phyloP scores from a whole-genome alignment of 2,113 vertebrate species.

The Tonatia bakeri region DNA sequence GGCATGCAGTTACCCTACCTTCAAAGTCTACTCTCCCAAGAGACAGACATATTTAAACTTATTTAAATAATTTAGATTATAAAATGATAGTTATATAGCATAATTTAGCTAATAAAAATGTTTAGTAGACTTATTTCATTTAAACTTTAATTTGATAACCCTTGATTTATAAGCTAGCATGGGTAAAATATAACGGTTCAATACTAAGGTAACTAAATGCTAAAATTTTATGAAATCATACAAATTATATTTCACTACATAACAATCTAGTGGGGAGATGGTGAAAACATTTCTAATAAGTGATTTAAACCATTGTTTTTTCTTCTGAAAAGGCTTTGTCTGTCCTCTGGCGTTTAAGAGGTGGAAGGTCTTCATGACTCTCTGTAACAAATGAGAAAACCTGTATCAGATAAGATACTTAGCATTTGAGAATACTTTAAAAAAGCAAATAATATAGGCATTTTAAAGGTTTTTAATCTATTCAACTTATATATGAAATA shows the following conservation, averaged over 20 bases:
- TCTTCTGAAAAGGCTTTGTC: conserved; percentile 61
- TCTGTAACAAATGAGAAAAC: conserved; percentile 78
- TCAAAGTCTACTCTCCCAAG: conserved; percentile 15
- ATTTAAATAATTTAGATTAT: neutral
- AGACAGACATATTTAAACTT: neutral
- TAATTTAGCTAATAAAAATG: neutral
- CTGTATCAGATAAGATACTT: conserved; percentile 40
- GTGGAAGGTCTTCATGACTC: conserved; percentile 84
- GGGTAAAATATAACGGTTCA: neutral
- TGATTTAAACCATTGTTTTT: conserved; percentile 33
- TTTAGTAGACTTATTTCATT: neutral
- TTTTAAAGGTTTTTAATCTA: conserved; percentile 40
- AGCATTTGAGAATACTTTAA: conserved; percentile 19
- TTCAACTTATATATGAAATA: neutral
- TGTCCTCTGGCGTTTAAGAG: conserved; percentile 84
- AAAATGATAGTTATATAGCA: neutral
- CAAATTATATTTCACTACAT: neutral
- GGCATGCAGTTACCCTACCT: neutral
- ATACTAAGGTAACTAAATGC: neutral
- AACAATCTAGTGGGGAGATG: neutral
- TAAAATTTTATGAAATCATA: conserved; percentile 28
- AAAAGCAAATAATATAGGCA: conserved; percentile 14
- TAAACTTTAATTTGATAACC: conserved; percentile 43
- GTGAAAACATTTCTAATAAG: neutral
- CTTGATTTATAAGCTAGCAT: neutral